phyloP scores from a whole-genome alignment of 2,797 vertebrate genomes.

The Mus caroli region DNA sequence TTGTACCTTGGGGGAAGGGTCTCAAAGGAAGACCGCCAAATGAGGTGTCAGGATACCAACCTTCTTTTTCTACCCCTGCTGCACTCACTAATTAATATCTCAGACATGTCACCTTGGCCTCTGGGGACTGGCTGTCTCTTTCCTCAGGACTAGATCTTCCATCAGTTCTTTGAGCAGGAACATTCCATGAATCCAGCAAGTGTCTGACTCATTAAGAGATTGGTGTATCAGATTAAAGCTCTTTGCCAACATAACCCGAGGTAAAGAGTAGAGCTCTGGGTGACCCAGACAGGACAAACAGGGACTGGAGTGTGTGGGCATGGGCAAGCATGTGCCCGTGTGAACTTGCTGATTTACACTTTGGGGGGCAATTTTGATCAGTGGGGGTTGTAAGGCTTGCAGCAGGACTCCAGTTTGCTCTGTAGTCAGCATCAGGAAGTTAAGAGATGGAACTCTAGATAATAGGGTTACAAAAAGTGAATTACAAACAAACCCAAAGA shows the following conservation, averaged over 20 bases:
- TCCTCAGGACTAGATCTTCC: background rate
- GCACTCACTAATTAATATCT: background rate
- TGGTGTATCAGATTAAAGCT: conserved; percentile 9
- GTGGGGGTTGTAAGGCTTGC: background rate
- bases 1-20: background rate
- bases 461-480: background rate
- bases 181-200: background rate
- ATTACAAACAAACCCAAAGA: background rate
- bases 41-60: background rate
- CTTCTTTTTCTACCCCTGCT: background rate
- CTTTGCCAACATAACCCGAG: background rate
- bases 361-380: background rate
- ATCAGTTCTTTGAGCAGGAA: background rate
- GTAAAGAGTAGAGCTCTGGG: background rate
- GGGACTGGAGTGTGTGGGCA: rapidly evolving
- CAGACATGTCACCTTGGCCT: background rate
- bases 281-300: background rate
- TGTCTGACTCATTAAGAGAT: conserved; percentile 5
- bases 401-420: background rate
- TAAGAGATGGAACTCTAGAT: background rate
- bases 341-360: too few relatives aligned
- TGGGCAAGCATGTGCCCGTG: background rate
- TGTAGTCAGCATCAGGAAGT: background rate
- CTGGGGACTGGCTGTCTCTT: background rate
- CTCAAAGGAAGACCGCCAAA: background rate